A percentile compares a stretch with the other conserved stretches of the same genome.
phyloP scores from a whole-genome alignment of 2,888 invertebrate genomes.

The Antitype chi region DNA sequence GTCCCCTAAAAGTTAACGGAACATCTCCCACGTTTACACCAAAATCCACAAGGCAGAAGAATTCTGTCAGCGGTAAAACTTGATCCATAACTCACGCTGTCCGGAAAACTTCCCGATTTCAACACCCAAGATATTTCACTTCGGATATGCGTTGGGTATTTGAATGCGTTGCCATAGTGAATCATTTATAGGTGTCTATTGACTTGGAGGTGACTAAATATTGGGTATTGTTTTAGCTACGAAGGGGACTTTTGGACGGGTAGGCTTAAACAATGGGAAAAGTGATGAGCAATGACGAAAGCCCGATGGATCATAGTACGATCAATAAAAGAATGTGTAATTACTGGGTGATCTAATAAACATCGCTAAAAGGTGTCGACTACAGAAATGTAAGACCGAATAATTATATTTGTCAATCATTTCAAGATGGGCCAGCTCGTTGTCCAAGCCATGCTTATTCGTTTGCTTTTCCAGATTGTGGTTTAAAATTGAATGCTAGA shows the following conservation, averaged over 20 bases:
- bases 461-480: neutral
- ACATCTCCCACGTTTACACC: slow-evolving; percentile 49
- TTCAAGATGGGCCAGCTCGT: neutral
- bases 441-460: neutral
- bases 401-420: neutral
- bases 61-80: slow-evolving; percentile 45
- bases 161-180: slow-evolving; percentile 41
- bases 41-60: slow-evolving; percentile 39
- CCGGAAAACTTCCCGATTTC: slow-evolving; percentile 49
- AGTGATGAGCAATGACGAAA: slow-evolving; percentile 12
- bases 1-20: slow-evolving; percentile 58
- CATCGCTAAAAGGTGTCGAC: neutral
- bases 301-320: neutral
- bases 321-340: neutral
- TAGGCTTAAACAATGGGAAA: slow-evolving; percentile 33
- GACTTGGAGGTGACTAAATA: slow-evolving; percentile 37
- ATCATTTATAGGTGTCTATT: slow-evolving; percentile 36
- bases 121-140: slow-evolving; percentile 40
- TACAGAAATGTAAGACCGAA: neutral
- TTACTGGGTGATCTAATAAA: neutral
- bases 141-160: slow-evolving; percentile 25
- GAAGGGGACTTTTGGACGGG: slow-evolving; percentile 1
- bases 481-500: slow-evolving; percentile 10
- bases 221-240: slow-evolving; percentile 21
- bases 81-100: slow-evolving; percentile 56